These are phyloP conservation scores for Tenthredo livida DNA, from an alignment of 2,888 invertebrate species.

Conservation along the genomic window DNA sequence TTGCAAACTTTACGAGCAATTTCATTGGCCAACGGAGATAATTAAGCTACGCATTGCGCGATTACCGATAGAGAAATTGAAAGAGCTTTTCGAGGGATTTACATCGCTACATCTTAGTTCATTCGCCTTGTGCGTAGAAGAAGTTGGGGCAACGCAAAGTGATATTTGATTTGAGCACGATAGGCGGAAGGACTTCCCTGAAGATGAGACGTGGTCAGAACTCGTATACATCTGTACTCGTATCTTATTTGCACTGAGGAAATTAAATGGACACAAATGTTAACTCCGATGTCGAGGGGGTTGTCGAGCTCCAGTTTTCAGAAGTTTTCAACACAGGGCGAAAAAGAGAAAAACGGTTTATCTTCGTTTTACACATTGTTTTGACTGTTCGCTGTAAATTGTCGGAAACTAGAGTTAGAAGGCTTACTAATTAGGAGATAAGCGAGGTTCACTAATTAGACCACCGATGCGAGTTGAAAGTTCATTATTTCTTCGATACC, in stretches of 20 bases:
- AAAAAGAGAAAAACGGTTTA: background rate
- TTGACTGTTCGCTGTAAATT: background rate
- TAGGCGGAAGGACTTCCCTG: background rate
- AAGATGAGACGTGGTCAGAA: background rate
- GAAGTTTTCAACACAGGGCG: background rate
- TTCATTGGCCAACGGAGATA: background rate
- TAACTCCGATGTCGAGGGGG: background rate
- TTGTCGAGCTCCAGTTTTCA: background rate
- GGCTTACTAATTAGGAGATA: background rate
- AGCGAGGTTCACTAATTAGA: background rate
- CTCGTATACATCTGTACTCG: background rate
- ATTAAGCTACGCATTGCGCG: background rate
- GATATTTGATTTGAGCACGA: conserved; percentile 34
- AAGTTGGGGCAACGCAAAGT: background rate
- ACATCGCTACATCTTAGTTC: background rate
- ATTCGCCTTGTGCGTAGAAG: background rate
- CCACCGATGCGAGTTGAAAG: background rate
- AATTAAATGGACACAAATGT: background rate
- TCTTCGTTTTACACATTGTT: background rate
- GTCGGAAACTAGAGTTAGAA: background rate
- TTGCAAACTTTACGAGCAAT: background rate
- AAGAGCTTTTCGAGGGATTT: background rate
- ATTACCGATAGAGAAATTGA: background rate
- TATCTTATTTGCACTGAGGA: background rate
- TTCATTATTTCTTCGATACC: conserved; percentile 18